A percentile compares a stretch with the other conserved stretches of the same genome.
These are phyloP conservation scores for Panthera uncia DNA, from an alignment of 2,113 vertebrate species.

Conservation along the genomic window DNA sequence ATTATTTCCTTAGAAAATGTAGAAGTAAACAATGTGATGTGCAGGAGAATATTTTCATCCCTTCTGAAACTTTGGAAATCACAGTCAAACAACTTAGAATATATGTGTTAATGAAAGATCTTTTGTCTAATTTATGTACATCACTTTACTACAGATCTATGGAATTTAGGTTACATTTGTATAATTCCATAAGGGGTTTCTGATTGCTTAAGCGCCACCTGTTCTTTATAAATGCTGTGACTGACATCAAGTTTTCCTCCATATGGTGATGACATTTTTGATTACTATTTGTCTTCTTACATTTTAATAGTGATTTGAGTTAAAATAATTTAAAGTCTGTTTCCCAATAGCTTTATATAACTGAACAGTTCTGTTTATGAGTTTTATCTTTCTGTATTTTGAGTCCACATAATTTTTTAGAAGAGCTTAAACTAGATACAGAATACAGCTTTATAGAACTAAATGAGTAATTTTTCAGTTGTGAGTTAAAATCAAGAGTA, in stretches of 20 bases:
- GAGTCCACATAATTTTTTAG: constrained; percentile 74
- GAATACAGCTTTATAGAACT: constrained; percentile 82
- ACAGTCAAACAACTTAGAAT: constrained; percentile 56
- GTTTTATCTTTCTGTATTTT: constrained; percentile 77
- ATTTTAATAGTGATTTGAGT: constrained; percentile 75
- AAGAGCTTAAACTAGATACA: constrained; percentile 75
- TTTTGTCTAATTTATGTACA: constrained; percentile 71
- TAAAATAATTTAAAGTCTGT: constrained; percentile 83
- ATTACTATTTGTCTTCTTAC: constrained; percentile 80
- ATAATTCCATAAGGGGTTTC: constrained; percentile 69
- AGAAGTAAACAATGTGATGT: constrained; percentile 22
- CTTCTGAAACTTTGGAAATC: constrained; percentile 52
- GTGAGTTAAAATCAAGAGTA: constrained; percentile 85
- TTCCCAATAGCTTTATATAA: constrained; percentile 70
- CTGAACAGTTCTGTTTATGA: constrained; percentile 72
- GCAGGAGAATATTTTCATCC: background rate
- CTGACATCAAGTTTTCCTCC: constrained; percentile 75
- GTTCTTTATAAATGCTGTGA: constrained; percentile 75
- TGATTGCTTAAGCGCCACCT: constrained; percentile 69
- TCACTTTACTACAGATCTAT: constrained; percentile 62
- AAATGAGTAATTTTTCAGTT: constrained; percentile 89
- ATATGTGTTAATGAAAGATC: constrained; percentile 61
- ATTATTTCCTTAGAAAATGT: constrained; percentile 42
- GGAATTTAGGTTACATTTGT: constrained; percentile 58
- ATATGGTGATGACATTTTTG: constrained; percentile 79